Base-by-base conservation (phyloP, 2,113 vertebrate genomes). In the Pica pica region DNA sequence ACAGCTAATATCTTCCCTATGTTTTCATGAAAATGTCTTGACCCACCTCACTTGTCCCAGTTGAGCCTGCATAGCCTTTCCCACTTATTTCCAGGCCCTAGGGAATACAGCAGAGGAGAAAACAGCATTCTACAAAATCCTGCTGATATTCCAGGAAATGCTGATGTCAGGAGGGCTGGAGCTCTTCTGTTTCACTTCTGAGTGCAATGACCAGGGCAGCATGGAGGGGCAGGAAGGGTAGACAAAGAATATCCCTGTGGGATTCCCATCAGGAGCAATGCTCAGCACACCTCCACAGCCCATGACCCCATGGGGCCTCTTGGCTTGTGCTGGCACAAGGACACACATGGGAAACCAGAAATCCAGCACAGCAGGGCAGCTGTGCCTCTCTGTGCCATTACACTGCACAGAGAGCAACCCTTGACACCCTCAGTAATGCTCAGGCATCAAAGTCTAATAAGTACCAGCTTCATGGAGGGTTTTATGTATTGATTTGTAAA, bases 401-500 rank as follows among this genome's bases (percentile, higher is more conserved):
- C 41, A 75, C 24, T 6, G 82, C 42, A 44, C 2, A 23, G 47
- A n/a, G 69, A 89, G 30, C 85, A 83, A 24, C 71, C 35, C 67
- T 73, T 91, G 56, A 60, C 5, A 11, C 44, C 33, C 1, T 0
- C 37, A 42, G 2, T 53, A 70, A 90, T 35, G 57, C 55, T 91
- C n/a, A 75, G 94, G 39, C 37, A 67, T 8, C 46, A 50, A 93
- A 92, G 78, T 83, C 69, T 79, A 84, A 73, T 90, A 86, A 95
- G 55, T 64, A 50, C 39, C 56, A 46, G 93, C 69, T 76, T 95
- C 90, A 82, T 30, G 53, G 78, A 94, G 87, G 86, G 70, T 86
- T 95, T 94, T 64, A 71, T 46, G 87, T 89, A 95, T 94, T 83
- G 96, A 96, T 97, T 93, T 94, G 87, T 91, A 94, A 95, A 96